Evolutionary conservation across 2,888 invertebrate species (phyloP), one percentile per base, ranked within the genome.

Genomic region (Blastobasis lacticolella): DNA sequence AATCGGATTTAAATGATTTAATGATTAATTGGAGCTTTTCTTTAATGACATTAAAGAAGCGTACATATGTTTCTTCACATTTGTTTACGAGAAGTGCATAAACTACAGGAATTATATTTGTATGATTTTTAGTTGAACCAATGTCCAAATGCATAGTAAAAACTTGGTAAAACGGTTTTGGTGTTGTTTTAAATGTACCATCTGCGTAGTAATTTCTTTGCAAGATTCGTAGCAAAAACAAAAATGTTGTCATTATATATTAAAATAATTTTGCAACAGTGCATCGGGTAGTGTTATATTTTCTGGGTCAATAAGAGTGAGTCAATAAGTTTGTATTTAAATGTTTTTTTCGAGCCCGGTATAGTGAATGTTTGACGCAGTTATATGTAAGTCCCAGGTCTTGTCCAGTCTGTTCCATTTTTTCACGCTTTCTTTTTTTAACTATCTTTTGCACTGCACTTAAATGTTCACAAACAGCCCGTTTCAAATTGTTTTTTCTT

Each of bases 21-120:
- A 53, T 50, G 45, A 52, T 6, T 4, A 40, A 40, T 37, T 45
- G 45, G 10, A 54, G 45, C 48, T 52, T 50, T 41, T 54, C 47
- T 52, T 54, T 54, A 36, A 52, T 8, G 37, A 52, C 37, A n/a
- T 43, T 38, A 48, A 54, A 54, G 37, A 54, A 49, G 45, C 50
- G 50, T 37, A 50, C 46, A 50, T 54, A 56, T 46, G 49, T 50
- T 50, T 50, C 47, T 38, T 56, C 48, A n/a, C 46, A 36, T 50
- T 52, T 56, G 46, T 54, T 52, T 36, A 49, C 46, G 50, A 54
- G 51, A 23, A 56, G 51, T 37, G 53, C 50, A 47, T 51, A 55
- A n/a, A 46, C 49, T 40, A 55, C 55, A 38, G 55, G 57, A 37
- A 54, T 46, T 41, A 57, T 54, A 37, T 54, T 54, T 43, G 54